Percentiles rank a stretch among this genome's conserved stretches.
Conservation (phyloP, 2,113 vertebrate species). For the Raja brachyura region DNA sequence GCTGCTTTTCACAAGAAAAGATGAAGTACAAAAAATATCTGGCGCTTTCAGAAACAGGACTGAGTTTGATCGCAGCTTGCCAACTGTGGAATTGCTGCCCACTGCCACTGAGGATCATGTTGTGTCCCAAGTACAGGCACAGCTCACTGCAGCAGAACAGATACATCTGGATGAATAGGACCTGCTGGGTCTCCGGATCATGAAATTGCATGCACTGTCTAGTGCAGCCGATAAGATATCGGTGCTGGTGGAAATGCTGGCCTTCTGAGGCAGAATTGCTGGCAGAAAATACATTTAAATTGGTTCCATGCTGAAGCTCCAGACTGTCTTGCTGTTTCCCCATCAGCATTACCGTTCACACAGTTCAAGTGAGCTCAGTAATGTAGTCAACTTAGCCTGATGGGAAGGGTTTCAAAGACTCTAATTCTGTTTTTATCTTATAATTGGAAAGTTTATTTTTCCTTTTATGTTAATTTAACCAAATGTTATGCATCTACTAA, state of each 20-base stretch:
- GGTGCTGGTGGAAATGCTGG: not conserved
- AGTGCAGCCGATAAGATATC: not conserved
- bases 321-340: slow-evolving; percentile 4
- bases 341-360: not conserved
- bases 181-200: not conserved
- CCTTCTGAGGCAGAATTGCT: not conserved
- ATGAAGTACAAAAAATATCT: not conserved
- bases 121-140: not conserved
- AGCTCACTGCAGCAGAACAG: not conserved
- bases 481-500: not conserved
- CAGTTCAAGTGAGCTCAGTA: not conserved
- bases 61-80: not conserved
- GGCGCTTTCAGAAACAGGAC: not conserved
- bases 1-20: not conserved
- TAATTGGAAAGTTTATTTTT: not conserved
- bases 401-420: not conserved
- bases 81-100: not conserved
- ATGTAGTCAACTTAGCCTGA: not conserved
- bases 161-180: not conserved
- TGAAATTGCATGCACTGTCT: not conserved
- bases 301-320: not conserved
- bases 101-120: not conserved
- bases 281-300: not conserved
- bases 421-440: not conserved
- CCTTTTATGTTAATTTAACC: not conserved